Evolutionary conservation across 2,113 vertebrate species (phyloP).

Genomic region (Sciurus niger): DNA sequence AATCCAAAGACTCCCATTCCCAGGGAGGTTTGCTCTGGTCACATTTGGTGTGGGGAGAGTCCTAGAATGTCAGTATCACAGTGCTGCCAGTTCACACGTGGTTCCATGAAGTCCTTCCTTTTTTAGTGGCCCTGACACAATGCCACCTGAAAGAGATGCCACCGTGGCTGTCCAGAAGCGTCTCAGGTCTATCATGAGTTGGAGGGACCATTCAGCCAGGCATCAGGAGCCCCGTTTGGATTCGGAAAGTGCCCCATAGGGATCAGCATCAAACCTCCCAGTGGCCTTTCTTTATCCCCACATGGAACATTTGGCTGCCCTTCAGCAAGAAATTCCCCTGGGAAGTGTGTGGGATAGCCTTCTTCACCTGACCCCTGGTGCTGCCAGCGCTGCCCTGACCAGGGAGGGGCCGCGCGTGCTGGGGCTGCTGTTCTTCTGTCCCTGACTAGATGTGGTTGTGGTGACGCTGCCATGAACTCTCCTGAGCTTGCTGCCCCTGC

Average conservation of each 20-base stretch:
- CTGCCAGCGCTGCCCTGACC: neutral
- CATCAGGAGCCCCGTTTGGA: neutral
- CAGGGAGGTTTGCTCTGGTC: neutral
- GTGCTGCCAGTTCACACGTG: neutral
- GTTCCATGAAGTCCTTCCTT: neutral
- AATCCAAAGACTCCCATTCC: neutral
- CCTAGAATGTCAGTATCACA: neutral
- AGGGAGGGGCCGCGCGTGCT: no score
- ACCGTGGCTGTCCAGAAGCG: neutral
- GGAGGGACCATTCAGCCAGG: neutral
- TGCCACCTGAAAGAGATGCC: neutral
- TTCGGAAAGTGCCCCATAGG: accelerated
- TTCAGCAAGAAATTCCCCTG: neutral
- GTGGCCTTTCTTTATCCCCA: no score
- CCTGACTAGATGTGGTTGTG: neutral
- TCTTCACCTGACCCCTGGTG: neutral
- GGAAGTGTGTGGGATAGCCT: neutral
- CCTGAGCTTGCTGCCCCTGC: neutral
- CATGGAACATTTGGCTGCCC: neutral
- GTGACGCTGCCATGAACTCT: neutral
- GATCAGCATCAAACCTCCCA: neutral
- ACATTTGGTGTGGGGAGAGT: neutral
- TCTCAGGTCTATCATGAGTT: neutral
- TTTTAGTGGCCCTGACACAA: neutral
- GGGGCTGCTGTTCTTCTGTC: neutral